Evolutionary conservation across 2,888 invertebrate genomes (phyloP).

Genomic region (Teleiodes luculella): DNA sequence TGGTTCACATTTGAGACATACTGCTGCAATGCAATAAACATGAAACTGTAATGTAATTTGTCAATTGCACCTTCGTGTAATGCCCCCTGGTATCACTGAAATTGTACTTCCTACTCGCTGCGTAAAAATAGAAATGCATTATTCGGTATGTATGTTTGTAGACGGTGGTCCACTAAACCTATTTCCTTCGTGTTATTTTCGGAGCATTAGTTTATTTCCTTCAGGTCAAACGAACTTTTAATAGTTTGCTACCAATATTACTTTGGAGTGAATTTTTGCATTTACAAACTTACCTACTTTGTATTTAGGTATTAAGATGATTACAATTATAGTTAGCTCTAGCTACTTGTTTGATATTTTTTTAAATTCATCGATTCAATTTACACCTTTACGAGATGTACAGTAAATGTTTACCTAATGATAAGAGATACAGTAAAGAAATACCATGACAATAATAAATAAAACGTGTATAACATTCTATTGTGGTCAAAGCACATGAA

Average conservation of each 20-base stretch:
- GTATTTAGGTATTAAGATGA: no score
- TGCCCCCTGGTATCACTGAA: conserved; percentile 8
- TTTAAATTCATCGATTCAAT: no score
- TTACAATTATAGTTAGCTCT: no score
- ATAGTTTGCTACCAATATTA: background rate
- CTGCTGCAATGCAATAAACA: no score
- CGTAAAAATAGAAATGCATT: conserved; percentile 17
- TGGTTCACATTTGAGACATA: no score
- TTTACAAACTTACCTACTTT: no score
- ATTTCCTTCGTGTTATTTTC: conserved; percentile 6
- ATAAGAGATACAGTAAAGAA: background rate
- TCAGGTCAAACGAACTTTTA: background rate
- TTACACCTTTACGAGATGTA: no score
- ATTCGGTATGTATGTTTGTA: conserved; percentile 2
- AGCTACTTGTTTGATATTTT: no score
- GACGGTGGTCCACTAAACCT: background rate
- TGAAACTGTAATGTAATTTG: no score
- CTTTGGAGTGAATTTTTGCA: background rate
- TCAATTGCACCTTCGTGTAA: no score
- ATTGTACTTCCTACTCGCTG: conserved; percentile 5
- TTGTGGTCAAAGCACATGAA: background rate
- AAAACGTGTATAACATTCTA: background rate
- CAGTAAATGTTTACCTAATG: no score
- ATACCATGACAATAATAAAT: background rate
- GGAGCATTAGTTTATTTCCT: background rate